Conservation (phyloP, 2,888 invertebrate species). For the Zygothrica quintamaculata region DNA sequence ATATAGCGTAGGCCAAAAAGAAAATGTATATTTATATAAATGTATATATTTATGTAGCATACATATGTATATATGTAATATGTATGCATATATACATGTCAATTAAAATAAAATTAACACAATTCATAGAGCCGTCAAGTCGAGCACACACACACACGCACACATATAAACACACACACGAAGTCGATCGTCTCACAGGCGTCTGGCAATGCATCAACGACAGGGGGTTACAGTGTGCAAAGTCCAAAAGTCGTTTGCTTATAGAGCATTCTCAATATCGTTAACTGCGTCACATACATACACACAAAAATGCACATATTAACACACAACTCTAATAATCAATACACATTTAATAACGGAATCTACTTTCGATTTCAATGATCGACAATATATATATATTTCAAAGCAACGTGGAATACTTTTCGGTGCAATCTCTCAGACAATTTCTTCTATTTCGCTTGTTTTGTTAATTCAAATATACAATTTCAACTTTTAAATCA, state of each 20-base stretch:
- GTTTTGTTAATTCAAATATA: no score
- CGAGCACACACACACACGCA: no score
- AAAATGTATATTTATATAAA: slow-evolving; percentile 3
- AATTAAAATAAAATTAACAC: slow-evolving; percentile 33
- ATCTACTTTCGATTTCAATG: slow-evolving; percentile 13
- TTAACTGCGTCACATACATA: slow-evolving; percentile 39
- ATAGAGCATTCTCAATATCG: slow-evolving; percentile 47
- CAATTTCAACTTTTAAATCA: slow-evolving; percentile 7
- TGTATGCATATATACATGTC: slow-evolving; percentile 4
- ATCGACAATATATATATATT: slow-evolving; percentile 13
- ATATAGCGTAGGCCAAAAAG: slow-evolving; percentile 28
- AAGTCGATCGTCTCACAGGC: slow-evolving; percentile 27
- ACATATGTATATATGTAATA: slow-evolving; percentile 2
- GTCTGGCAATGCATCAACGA: slow-evolving; percentile 37
- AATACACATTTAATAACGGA: no score
- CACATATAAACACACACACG: no score
- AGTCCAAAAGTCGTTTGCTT: slow-evolving; percentile 42
- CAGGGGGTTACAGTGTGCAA: slow-evolving; percentile 45
- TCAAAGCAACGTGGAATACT: no score
- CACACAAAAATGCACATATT: slow-evolving; percentile 5
- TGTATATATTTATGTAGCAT: neutral
- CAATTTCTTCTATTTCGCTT: no score
- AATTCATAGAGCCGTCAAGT: slow-evolving; percentile 16
- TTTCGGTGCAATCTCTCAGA: neutral
- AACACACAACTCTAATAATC: no score